Conservation (phyloP, 2,888 invertebrate species). For the Panopea generosa region DNA sequence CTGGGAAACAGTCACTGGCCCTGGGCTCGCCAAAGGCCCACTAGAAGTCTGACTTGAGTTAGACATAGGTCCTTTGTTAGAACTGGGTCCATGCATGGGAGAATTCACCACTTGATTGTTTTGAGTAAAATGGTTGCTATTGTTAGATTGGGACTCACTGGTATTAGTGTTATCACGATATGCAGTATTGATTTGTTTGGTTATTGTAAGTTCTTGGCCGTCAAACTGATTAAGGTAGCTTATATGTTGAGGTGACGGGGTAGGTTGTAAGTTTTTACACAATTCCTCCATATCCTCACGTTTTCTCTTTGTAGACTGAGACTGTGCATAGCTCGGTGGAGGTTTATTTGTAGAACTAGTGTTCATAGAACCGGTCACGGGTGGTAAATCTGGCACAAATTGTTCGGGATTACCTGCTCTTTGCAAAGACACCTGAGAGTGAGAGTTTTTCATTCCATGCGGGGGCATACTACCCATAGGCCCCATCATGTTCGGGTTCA, state of each 20-base stretch:
- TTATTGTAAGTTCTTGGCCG: slow-evolving; percentile 98
- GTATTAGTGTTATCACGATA: slow-evolving; percentile 81
- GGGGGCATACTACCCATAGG: slow-evolving; percentile 69
- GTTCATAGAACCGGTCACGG: slow-evolving; percentile 46
- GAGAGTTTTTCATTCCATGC: slow-evolving; percentile 72
- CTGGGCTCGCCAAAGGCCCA: slow-evolving; percentile 74
- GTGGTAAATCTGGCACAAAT: slow-evolving; percentile 78
- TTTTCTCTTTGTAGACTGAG: slow-evolving; percentile 79
- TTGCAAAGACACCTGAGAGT: slow-evolving; percentile 77
- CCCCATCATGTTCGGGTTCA: slow-evolving; percentile 64
- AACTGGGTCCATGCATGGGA: slow-evolving; percentile 76
- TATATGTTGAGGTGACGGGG: slow-evolving; percentile 98
- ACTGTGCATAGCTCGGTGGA: slow-evolving; percentile 84
- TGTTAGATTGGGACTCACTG: slow-evolving; percentile 67
- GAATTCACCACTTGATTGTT: slow-evolving; percentile 76
- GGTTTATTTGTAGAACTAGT: slow-evolving; percentile 77
- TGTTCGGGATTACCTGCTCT: slow-evolving; percentile 84
- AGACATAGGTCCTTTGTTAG: slow-evolving; percentile 80
- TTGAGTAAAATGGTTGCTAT: slow-evolving; percentile 71
- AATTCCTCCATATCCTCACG: slow-evolving; percentile 89
- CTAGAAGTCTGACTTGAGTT: slow-evolving; percentile 81
- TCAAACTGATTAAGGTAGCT: slow-evolving; percentile 98
- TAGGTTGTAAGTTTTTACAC: slow-evolving; percentile 88
- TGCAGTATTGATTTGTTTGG: slow-evolving; percentile 97
- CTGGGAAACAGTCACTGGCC: slow-evolving; percentile 67